A percentile compares a stretch with the other conserved stretches of the same genome.
These are phyloP conservation scores for Tetanocera ferruginea DNA, from an alignment of 2,888 invertebrate species.

Conservation along the genomic window DNA sequence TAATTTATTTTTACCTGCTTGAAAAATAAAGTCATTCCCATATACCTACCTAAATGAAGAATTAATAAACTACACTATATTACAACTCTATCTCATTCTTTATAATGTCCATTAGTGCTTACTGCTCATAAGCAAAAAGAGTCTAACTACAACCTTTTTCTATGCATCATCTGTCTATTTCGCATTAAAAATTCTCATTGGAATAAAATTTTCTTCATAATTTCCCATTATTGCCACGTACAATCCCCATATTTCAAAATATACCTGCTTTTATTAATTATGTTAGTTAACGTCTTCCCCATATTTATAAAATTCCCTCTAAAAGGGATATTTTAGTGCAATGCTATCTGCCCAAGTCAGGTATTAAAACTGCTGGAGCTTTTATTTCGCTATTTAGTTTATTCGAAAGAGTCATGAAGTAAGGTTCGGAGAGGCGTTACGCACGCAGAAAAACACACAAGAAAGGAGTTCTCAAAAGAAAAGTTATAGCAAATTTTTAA, in stretches of 20 bases:
- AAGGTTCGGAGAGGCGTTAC: conserved; percentile 62
- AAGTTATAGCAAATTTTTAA: conserved; percentile 31
- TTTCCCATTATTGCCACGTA: neutral
- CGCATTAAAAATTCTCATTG: neutral
- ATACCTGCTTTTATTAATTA: neutral
- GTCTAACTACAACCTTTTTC: neutral
- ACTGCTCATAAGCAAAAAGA: neutral
- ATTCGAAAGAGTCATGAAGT: conserved; percentile 62
- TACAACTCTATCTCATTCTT: neutral
- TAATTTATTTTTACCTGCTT: neutral
- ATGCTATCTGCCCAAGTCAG: neutral
- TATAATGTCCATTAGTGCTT: neutral
- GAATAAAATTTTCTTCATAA: neutral
- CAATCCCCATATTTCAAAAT: conserved; percentile 2
- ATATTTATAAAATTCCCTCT: conserved; percentile 4
- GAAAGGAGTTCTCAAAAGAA: conserved; percentile 51
- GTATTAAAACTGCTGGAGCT: conserved; percentile 45
- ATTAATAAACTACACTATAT: neutral
- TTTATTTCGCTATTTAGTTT: conserved; percentile 55
- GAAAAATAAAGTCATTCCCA: neutral
- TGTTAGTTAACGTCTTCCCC: neutral
- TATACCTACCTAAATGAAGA: neutral
- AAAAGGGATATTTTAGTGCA: neutral
- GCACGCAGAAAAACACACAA: conserved; percentile 56
- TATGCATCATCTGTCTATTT: neutral